A percentile compares a stretch with the other conserved stretches of the same genome.
phyloP scores from a whole-genome alignment of 2,888 invertebrate genomes.

The Melipona beecheii region DNA sequence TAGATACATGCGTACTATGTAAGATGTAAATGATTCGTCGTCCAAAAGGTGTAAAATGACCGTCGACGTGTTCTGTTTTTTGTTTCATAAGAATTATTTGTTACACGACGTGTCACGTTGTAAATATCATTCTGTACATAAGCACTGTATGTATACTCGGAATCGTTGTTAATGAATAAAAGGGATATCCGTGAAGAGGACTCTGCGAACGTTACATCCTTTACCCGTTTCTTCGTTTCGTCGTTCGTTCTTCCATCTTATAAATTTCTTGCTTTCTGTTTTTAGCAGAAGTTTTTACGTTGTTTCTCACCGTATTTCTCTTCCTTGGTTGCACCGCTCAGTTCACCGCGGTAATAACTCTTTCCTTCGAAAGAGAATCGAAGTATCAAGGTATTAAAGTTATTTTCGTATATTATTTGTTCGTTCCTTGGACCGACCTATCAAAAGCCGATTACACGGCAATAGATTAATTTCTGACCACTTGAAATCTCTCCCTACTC shows the following conservation, averaged over 20 bases:
- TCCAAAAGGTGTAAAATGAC: slow-evolving; percentile 57
- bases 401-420: slow-evolving; percentile 58
- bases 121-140: slow-evolving; percentile 82
- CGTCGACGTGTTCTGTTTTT: slow-evolving; percentile 72
- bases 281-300: slow-evolving; percentile 10
- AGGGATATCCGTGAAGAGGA: slow-evolving; percentile 75
- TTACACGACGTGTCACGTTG: slow-evolving; percentile 70
- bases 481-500: slow-evolving; percentile 38
- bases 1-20: slow-evolving; percentile 43
- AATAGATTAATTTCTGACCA: slow-evolving; percentile 81
- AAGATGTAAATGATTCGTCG: slow-evolving; percentile 60
- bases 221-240: not conserved
- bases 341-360: slow-evolving; percentile 26
- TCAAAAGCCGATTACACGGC: slow-evolving; percentile 81
- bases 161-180: slow-evolving; percentile 82
- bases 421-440: slow-evolving; percentile 67
- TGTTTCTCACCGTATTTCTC: slow-evolving; percentile 15
- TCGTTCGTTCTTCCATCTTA: not conserved
- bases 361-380: slow-evolving; percentile 53
- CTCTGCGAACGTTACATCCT: not conserved
- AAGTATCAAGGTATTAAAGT: slow-evolving; percentile 63
- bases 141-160: slow-evolving; percentile 77
- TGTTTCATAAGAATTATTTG: slow-evolving; percentile 76
- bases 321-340: not conserved
- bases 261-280: not conserved